Base-by-base conservation (phyloP, 2,113 vertebrate species). In the Myotis yumanensis region DNA sequence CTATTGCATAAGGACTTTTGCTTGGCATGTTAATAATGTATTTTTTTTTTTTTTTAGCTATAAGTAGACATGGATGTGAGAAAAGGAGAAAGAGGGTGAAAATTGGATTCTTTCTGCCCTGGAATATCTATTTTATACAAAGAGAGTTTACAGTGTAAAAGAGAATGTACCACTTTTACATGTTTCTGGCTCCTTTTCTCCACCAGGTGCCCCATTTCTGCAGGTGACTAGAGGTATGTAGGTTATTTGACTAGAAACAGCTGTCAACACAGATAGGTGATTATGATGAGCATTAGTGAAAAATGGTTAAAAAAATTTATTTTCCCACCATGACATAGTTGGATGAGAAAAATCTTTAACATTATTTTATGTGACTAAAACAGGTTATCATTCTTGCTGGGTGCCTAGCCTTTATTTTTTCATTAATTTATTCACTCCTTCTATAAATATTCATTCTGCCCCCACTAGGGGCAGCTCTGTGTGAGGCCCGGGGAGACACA, bases 11-110 rank as follows among this genome's bases (percentile, higher is more conserved):
- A 23, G 66, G 17, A 51, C 40, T 77, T 95, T 83, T 57, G 43
- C 66, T 84, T 94, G 43, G 35, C 77, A 77, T 87, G 86, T 87
- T 62, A 72, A 93, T 20, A 89, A 11, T 77, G 5, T 89, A 18
- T 20, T 17, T 32, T 87, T 59, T 20, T 17, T 32, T 87, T 59
- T 68, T 87, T 25, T 32, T 90, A 46, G 59, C 54, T 95, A 83
- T 75, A 88, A 91, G 37, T 82, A 69, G 96, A 86, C 35, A 86
- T 59, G 23, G 11, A 57, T 73, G 4, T 69, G 22, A 82, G 71
- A 75, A 79, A 90, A 89, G 15, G 5, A 80, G 84, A 51, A 28
- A 80, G 80, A 37, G 11, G 64, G 51, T 59, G 28, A 16, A 2
- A 9, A 71, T 3, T 12, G n/a, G 80, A 69, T 75, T 46, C 71